A percentile compares a stretch with the other conserved stretches of the same genome.
phyloP scores from a whole-genome alignment of 2,797 vertebrate species.

The Fistularia commersonii region DNA sequence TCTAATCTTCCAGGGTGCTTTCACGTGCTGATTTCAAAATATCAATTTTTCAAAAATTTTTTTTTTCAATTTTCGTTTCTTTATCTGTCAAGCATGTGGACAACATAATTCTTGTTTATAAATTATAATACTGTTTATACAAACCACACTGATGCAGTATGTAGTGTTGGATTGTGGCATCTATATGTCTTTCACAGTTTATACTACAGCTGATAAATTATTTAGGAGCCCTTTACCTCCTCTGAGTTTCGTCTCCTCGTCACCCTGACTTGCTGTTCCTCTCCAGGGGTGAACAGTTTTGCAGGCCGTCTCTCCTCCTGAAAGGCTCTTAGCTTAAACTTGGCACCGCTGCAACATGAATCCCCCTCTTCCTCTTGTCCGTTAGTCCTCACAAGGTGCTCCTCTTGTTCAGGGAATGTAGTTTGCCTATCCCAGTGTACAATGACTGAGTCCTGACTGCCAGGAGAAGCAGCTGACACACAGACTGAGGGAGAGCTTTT shows the following conservation, averaged over 20 bases:
- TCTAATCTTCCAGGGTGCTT: too few relatives aligned
- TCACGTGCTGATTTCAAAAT: too few relatives aligned
- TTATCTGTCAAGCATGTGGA: too few relatives aligned
- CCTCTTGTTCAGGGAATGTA: constrained; percentile 53
- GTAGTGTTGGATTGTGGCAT: too few relatives aligned
- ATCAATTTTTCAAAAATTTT: too few relatives aligned
- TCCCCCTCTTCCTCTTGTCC: constrained; percentile 67
- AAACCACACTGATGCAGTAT: too few relatives aligned
- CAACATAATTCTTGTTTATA: not conserved
- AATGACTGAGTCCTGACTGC: constrained; percentile 49
- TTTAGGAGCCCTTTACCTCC: constrained; percentile 67
- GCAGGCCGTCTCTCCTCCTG: constrained; percentile 93
- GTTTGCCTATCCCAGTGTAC: constrained; percentile 58
- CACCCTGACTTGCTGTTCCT: constrained; percentile 83
- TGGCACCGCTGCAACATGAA: constrained; percentile 69
- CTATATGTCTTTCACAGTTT: not conserved
- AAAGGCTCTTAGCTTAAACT: constrained; percentile 92
- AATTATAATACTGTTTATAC: not conserved
- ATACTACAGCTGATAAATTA: constrained; percentile 2
- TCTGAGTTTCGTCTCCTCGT: constrained; percentile 86
- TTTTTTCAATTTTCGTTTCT: too few relatives aligned
- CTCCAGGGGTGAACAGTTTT: constrained; percentile 85
- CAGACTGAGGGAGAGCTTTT: constrained; percentile 65
- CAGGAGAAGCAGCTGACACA: constrained; percentile 50
- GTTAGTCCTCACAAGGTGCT: constrained; percentile 53